phyloP scores from a whole-genome alignment of 1,140 invertebrate genomes.

The Oreohelix idahoensis region DNA sequence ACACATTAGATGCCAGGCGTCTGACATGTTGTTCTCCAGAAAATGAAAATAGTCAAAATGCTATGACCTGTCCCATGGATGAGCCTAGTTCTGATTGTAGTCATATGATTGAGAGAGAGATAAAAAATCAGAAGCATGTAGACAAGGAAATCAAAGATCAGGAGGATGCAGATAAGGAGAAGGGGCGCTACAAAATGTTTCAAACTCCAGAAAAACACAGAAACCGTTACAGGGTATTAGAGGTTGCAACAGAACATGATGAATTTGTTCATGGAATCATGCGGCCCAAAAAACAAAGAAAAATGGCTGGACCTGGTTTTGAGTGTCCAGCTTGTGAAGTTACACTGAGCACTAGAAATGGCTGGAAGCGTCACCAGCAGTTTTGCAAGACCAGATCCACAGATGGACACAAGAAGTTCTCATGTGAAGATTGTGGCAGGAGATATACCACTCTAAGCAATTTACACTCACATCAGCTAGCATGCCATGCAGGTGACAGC shows the following conservation, averaged over 20 bases:
- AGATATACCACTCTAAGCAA: background rate
- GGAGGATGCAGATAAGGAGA: background rate
- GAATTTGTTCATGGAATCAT: background rate
- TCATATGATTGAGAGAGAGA: background rate
- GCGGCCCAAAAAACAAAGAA: background rate
- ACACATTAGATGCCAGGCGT: background rate
- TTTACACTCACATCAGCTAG: background rate
- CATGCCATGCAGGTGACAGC: background rate
- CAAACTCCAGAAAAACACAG: background rate
- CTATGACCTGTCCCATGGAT: too few species aligned
- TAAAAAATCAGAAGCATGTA: background rate
- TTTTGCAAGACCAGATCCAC: background rate
- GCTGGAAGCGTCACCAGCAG: background rate
- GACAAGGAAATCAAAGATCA: background rate
- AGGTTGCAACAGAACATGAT: background rate
- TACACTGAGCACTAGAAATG: background rate
- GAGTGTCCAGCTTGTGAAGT: background rate
- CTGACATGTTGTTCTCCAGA: too few species aligned
- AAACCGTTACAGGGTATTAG: background rate
- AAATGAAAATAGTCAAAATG: too few species aligned
- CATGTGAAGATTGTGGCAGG: background rate
- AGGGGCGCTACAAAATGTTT: background rate
- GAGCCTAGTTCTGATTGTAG: too few species aligned
- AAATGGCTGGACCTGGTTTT: background rate
- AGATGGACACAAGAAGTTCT: background rate